A percentile compares a stretch with the other conserved stretches of the same genome.
phyloP scores from a whole-genome alignment of 2,888 invertebrate species.

The Zhuqinia jingwanae region DNA sequence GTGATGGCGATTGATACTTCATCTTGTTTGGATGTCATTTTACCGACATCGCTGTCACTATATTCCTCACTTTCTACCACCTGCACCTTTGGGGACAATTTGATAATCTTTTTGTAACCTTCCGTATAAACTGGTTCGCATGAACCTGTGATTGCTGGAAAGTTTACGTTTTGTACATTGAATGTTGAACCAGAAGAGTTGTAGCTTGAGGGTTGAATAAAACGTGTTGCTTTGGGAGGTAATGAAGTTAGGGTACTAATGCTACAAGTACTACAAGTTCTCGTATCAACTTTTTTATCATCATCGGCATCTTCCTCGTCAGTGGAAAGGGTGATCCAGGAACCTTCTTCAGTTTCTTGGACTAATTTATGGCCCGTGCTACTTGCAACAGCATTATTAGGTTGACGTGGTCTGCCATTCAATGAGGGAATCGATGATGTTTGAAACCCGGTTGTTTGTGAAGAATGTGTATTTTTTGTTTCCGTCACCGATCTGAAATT shows the following conservation, averaged over 20 bases:
- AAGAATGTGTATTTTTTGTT: too few relatives aligned
- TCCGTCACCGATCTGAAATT: too few relatives aligned
- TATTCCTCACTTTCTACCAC: not conserved
- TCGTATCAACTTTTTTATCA: not conserved
- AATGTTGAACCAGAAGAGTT: too few relatives aligned
- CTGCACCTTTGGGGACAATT: not conserved
- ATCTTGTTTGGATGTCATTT: not conserved
- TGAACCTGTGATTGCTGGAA: not conserved
- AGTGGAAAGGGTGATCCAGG: not conserved
- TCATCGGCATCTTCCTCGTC: not conserved
- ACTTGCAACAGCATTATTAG: too few relatives aligned
- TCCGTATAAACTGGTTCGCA: not conserved
- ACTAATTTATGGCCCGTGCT: not conserved
- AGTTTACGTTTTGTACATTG: not conserved
- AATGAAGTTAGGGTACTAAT: too few relatives aligned
- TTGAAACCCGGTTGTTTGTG: too few relatives aligned
- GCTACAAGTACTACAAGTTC: too few relatives aligned
- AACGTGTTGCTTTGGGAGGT: too few relatives aligned
- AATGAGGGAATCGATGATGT: too few relatives aligned
- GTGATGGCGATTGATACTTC: slow-evolving; percentile 45
- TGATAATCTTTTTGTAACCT: not conserved
- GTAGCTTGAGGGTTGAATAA: too few relatives aligned
- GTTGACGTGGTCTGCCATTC: too few relatives aligned
- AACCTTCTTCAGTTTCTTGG: not conserved
- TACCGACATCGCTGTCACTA: not conserved